These are phyloP conservation scores for Haliclystus octoradiatus DNA, from an alignment of 30 jellyfish, hydroid and myxozoan genomes.

Conservation along the genomic window DNA sequence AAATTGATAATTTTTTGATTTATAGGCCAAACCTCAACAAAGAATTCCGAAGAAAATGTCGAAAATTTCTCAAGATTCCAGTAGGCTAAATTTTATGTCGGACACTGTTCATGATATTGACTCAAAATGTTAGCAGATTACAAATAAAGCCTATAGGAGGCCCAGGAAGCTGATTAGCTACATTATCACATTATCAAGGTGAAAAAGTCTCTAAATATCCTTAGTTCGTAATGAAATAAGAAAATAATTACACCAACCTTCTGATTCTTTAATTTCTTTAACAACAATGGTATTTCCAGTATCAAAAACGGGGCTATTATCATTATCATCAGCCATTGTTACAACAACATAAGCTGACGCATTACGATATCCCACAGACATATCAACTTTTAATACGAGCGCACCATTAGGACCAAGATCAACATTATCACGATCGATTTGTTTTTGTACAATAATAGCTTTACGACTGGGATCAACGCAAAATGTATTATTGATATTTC, in stretches of 20 bases:
- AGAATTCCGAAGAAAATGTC: too few relatives aligned
- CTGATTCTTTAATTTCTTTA: neutral
- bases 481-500: conserved; percentile 47
- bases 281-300: too few relatives aligned
- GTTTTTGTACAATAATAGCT: conserved; percentile 39
- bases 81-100: too few relatives aligned
- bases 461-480: conserved; percentile 49
- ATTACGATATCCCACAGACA: conserved; percentile 41
- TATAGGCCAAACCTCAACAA: too few relatives aligned
- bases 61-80: too few relatives aligned
- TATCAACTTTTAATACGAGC: conserved; percentile 29
- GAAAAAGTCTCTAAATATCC: too few relatives aligned
- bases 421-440: conserved; percentile 47
- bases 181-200: neutral
- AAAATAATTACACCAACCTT: too few relatives aligned
- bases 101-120: too few relatives aligned
- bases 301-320: conserved; percentile 62
- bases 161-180: neutral
- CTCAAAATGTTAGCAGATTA: neutral
- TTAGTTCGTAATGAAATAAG: too few relatives aligned
- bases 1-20: too few relatives aligned
- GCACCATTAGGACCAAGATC: conserved; percentile 1
- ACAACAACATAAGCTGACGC: conserved; percentile 33
- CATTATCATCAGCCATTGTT: conserved; percentile 40
- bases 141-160: too few relatives aligned